Evolutionary conservation across 2,797 vertebrate genomes (phyloP), one percentile per base, ranked within the genome.

Genomic region (Acomys russatus): DNA sequence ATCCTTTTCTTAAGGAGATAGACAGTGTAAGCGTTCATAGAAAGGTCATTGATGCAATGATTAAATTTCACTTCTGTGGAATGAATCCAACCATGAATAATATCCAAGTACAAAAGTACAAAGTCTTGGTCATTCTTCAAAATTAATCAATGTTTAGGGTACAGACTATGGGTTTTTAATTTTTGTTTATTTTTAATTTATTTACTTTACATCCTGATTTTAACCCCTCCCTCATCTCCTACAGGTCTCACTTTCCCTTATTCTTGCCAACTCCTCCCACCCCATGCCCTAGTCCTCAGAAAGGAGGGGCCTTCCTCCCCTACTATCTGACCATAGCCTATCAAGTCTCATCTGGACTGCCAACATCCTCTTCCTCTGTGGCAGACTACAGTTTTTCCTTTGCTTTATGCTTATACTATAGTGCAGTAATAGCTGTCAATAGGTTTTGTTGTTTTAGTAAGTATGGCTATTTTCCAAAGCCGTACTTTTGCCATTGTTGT

Each of bases 111-210:
- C 22, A 66, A n/a, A 51, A 44, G 10, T 20, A 59, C 22, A 66
- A n/a, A 23, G 18, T 59, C 51, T 10, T 64, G 4, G 9, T 2
- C 2, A 54, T 71, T 44, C 5, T 63, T 61, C 64, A 6, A 0
- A 63, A 77, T 3, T 44, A 44, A 63, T 1, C 1, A 56, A 3
- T 38, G 11, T 1, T 11, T 44, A 73, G 1, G 0, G 0, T 30
- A 23, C 8, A 64, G 2, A 1, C 0, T 28, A 1, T 6, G 49
- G 15, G 18, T 7, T 49, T 64, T 85, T 2, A 44, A 44, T 4
- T 44, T 44, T 44, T 44, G 44, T 44, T 44, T 44, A 44, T 44
- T 44, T 44, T 44, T 44, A 44, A 44, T 44, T 44, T 44, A 44
- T 44, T 4, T 44, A 44, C 44, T 44, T 44, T 44, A 44, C 44